Conservation (phyloP, 2,797 vertebrate genomes). For the Ambastaia sidthimunki region DNA sequence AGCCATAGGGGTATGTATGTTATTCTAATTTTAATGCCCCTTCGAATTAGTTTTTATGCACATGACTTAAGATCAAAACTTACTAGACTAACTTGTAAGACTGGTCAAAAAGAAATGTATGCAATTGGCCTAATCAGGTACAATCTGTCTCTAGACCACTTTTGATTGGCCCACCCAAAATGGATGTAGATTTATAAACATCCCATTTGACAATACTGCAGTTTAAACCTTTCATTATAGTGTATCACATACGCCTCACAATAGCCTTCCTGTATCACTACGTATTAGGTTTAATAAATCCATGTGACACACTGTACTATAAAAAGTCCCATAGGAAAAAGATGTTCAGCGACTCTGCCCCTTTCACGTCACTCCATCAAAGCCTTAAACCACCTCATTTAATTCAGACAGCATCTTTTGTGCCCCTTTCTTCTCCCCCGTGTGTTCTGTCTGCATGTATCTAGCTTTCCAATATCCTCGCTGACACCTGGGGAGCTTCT, state of each 20-base stretch:
- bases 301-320: neutral
- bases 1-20: too few relatives aligned
- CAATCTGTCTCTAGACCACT: too few relatives aligned
- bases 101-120: too few relatives aligned
- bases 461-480: slow-evolving; percentile 48
- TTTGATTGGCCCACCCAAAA: too few relatives aligned
- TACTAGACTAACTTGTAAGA: too few relatives aligned
- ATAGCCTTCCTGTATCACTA: neutral
- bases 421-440: slow-evolving; percentile 9
- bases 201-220: too few relatives aligned
- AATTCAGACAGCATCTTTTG: slow-evolving; percentile 14
- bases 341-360: neutral
- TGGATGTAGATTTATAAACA: too few relatives aligned
- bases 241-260: neutral
- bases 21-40: too few relatives aligned
- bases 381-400: slow-evolving; percentile 31
- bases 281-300: neutral
- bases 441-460: slow-evolving; percentile 39
- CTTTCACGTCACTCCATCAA: neutral
- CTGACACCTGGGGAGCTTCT: slow-evolving; percentile 18
- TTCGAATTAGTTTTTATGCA: too few relatives aligned
- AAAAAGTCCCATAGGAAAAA: neutral
- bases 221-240: too few relatives aligned
- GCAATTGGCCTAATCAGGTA: too few relatives aligned
- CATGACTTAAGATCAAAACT: too few relatives aligned